Evolutionary conservation across 2,797 vertebrate species (phyloP).

Genomic region (Urophycis tenuis): DNA sequence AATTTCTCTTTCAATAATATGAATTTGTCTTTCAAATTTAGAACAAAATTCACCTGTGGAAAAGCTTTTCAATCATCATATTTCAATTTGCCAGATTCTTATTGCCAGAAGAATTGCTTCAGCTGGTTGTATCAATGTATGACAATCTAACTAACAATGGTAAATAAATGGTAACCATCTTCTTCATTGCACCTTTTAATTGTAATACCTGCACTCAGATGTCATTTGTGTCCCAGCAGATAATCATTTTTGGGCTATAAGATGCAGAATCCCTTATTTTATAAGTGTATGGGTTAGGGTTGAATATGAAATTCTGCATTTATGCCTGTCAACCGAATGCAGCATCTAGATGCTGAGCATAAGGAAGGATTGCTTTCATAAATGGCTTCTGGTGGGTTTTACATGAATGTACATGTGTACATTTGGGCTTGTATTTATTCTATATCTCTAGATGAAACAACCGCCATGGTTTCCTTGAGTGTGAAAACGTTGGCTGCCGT

Average conservation of each 20-base stretch:
- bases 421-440: neutral
- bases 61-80: neutral
- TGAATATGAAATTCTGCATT: neutral
- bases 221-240: neutral
- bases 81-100: neutral
- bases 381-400: neutral
- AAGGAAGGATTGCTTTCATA: neutral
- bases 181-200: neutral
- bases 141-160: neutral
- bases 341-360: neutral
- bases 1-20: too few relatives aligned
- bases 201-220: neutral
- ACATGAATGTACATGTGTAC: neutral
- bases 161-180: neutral
- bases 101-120: neutral
- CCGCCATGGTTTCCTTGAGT: constrained; percentile 4
- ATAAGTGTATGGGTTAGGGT: too few relatives aligned
- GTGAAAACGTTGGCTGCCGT: constrained; percentile 12
- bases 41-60: neutral
- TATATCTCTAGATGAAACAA: neutral
- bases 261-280: neutral
- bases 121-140: neutral
- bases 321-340: neutral
- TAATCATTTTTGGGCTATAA: neutral
- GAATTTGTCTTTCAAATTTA: constrained; percentile 1